Evolutionary conservation across 2,113 vertebrate species (phyloP), one percentile per base, ranked within the genome.

Genomic region (Phoxinus phoxinus): DNA sequence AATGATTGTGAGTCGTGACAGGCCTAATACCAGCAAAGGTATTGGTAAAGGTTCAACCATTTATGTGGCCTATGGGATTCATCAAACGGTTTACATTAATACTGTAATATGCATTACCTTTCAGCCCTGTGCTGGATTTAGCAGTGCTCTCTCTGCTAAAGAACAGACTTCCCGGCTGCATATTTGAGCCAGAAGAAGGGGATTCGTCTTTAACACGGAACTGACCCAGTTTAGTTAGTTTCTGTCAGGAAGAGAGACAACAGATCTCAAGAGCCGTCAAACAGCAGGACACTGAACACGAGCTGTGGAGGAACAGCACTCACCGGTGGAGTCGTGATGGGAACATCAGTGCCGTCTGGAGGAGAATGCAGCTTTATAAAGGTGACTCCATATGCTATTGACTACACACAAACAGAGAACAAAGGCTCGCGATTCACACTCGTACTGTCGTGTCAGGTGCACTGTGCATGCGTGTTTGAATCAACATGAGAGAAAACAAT

Each of bases 121-220:
- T 95, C 3, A 89, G 90, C 1, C 93, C 74, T 1, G 91, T 48
- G 73, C 83, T 91, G 4, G 93, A 41, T 87, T 96, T 96, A 84
- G 89, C 89, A 41, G 92, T 69, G n/a, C 44, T 90, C 12, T 95
- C 94, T 0, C 96, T 92, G 85, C 32, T 96, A 89, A 97, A 96
- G 90, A 98, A 98, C 41, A 98, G 94, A 32, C 95, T 95, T 8
- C 97, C 97, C 0, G 97, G 97, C 21, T 94, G 95, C 69, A 97
- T 89, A 65, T 92, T 94, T 71, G 88, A 84, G 17, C 88, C 89
- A 0, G 93, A 72, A 0, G 91, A 89, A 12, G 92, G 92, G 3
- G 96, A 93, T 58, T 97, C 96, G 0, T 98, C 97, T 84, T 97
- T 98, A 82, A 98, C 92, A 10, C 91, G 94, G 89, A 97, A 98